phyloP scores from a whole-genome alignment of 2,113 vertebrate genomes.

The Myotis brandtii region DNA sequence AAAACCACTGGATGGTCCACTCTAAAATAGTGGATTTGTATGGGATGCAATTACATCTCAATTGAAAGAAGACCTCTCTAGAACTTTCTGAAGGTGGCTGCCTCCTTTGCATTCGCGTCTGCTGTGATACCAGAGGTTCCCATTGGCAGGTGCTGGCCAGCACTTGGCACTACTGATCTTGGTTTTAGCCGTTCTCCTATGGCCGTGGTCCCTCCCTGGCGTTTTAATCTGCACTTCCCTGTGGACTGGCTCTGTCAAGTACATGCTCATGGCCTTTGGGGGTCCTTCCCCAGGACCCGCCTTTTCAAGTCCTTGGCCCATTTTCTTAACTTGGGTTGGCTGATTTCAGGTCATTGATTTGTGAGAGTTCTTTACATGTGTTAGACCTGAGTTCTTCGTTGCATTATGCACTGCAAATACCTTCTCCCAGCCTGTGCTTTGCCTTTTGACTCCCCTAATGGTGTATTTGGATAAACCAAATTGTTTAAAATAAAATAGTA shows the following conservation, averaged over 20 bases:
- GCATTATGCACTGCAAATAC: too few species aligned
- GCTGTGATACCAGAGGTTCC: not conserved
- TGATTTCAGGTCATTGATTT: not conserved
- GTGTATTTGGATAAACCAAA: not conserved
- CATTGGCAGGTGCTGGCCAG: not conserved
- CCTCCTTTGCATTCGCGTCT: not conserved
- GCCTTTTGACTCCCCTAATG: not conserved
- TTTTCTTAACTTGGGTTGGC: not conserved
- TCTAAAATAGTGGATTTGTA: not conserved
- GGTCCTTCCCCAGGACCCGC: not conserved
- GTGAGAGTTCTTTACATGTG: not conserved
- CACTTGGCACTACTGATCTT: not conserved
- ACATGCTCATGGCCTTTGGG: not conserved
- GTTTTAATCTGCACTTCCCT: not conserved
- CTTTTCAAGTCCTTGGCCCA: too few species aligned
- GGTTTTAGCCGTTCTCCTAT: not conserved
- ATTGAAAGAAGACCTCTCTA: not conserved
- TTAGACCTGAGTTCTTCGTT: not conserved
- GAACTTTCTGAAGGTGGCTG: not conserved
- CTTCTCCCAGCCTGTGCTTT: not conserved
- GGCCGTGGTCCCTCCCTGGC: not conserved
- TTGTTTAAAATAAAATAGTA: constrained; percentile 33
- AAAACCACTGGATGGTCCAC: not conserved
- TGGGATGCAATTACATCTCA: not conserved
- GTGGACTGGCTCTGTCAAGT: too few species aligned